phyloP scores from a whole-genome alignment of 2,888 invertebrate species.

The Fragum whitleyi region DNA sequence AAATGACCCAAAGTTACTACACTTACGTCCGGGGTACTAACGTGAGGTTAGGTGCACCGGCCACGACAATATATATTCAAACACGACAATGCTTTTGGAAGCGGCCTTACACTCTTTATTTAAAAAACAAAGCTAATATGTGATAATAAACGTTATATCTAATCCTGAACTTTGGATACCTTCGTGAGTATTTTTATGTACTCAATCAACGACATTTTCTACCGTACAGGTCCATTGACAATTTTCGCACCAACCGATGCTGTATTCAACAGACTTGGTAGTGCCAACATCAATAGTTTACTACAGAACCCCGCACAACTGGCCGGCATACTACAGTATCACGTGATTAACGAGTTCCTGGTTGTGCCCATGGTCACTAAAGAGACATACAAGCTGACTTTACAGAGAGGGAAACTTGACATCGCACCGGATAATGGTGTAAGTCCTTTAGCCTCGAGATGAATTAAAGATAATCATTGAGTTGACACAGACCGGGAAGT shows the following conservation, averaged over 20 bases:
- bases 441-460: background rate
- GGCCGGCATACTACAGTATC: constrained; percentile 58
- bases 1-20: too few species aligned
- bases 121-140: too few species aligned
- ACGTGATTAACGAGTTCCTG: constrained; percentile 63
- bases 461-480: background rate
- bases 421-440: constrained; percentile 24
- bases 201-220: too few species aligned
- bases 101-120: too few species aligned
- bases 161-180: too few species aligned
- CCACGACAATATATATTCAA: too few species aligned
- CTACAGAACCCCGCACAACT: constrained; percentile 30
- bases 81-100: too few species aligned
- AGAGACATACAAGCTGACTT: constrained; percentile 19
- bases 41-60: too few species aligned
- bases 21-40: too few species aligned
- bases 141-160: too few species aligned
- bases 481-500: too few species aligned
- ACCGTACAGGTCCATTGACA: constrained; percentile 70
- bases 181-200: too few species aligned
- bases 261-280: constrained; percentile 46
- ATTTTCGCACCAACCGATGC: constrained; percentile 67
- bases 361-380: constrained; percentile 35
- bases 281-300: constrained; percentile 10
- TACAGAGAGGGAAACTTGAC: constrained; percentile 26